These are phyloP conservation scores for Aviceda subcristata DNA, from an alignment of 2,113 vertebrate genomes.

Conservation along the genomic window DNA sequence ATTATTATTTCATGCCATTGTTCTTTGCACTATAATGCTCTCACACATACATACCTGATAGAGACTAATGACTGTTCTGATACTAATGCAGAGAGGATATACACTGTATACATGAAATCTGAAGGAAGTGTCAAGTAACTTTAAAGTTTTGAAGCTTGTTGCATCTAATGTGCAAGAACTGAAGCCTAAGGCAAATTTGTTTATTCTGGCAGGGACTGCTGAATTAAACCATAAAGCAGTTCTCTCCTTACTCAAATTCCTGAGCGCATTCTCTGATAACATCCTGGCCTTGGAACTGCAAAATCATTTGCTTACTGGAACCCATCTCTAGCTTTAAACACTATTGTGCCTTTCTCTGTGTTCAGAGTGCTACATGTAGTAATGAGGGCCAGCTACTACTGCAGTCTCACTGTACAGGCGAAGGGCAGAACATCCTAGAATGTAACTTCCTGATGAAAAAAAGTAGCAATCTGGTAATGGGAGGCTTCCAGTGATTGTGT, in stretches of 20 bases:
- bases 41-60: background rate
- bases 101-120: accelerated
- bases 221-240: background rate
- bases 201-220: background rate
- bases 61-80: background rate
- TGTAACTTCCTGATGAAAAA: background rate
- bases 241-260: background rate
- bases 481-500: background rate
- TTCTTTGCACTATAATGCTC: background rate
- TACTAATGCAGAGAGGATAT: background rate
- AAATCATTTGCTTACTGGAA: accelerated
- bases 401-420: background rate
- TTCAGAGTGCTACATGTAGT: accelerated
- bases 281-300: background rate
- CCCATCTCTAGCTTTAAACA: background rate
- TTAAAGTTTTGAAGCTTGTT: background rate
- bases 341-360: background rate
- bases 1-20: background rate
- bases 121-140: background rate
- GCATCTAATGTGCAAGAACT: background rate
- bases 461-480: background rate
- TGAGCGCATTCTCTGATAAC: background rate
- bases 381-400: background rate
- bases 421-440: background rate
- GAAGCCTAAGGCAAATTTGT: background rate